Conservation (phyloP, 2,113 vertebrate species). For the Mola mola region DNA sequence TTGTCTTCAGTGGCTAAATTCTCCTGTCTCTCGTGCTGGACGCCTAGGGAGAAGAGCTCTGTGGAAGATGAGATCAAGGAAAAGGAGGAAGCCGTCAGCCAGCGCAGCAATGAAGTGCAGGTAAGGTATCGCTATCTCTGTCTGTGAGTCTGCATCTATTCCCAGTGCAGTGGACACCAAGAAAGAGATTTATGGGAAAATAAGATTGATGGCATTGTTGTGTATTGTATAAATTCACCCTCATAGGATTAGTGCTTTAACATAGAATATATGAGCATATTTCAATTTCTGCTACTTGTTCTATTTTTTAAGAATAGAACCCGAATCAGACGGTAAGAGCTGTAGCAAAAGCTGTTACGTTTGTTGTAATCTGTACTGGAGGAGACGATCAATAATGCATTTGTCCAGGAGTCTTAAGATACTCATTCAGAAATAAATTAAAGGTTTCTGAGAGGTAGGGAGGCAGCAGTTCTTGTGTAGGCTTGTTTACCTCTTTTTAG, state of each 20-base stretch:
- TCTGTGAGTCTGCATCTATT: constrained; percentile 7
- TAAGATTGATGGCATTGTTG: neutral
- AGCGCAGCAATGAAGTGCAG: constrained; percentile 92
- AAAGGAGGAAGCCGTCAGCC: constrained; percentile 93
- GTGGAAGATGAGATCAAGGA: constrained; percentile 97
- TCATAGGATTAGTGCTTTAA: neutral
- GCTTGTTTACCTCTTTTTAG: constrained; percentile 36
- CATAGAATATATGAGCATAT: neutral
- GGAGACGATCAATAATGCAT: constrained; percentile 38
- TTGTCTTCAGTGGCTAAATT: constrained; percentile 90
- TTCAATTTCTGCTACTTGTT: neutral
- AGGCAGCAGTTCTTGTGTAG: constrained; percentile 33
- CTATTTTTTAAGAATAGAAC: neutral
- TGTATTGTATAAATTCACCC: neutral
- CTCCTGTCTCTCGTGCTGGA: constrained; percentile 93
- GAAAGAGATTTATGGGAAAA: neutral
- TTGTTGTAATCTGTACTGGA: constrained; percentile 1
- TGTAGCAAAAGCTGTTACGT: constrained; percentile 13
- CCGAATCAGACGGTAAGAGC: neutral
- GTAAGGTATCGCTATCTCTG: constrained; percentile 73
- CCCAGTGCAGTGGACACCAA: too few species aligned
- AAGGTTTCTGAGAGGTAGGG: constrained; percentile 17
- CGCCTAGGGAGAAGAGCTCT: constrained; percentile 95
- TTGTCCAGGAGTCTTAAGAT: neutral
- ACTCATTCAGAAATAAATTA: constrained; percentile 15